phyloP scores from a whole-genome alignment of 2,888 invertebrate species.

The Callimorpha dominula region DNA sequence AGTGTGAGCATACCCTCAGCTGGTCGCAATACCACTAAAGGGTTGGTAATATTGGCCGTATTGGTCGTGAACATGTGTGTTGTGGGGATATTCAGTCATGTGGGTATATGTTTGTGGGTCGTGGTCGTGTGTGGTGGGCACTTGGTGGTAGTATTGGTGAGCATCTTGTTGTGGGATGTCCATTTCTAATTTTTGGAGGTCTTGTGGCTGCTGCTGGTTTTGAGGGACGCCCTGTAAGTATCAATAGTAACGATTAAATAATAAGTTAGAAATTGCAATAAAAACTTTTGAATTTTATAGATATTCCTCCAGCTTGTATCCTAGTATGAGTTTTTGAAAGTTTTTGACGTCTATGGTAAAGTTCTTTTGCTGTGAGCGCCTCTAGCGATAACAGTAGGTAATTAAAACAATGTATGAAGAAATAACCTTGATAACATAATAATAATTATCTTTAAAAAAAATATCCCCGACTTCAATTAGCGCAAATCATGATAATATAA shows the following conservation, averaged over 20 bases:
- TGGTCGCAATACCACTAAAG: constrained; percentile 65
- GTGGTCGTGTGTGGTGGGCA: constrained; percentile 30
- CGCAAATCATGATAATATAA: no score
- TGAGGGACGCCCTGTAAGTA: constrained; percentile 25
- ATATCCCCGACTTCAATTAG: no score
- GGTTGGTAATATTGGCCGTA: constrained; percentile 65
- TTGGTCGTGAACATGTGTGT: constrained; percentile 50
- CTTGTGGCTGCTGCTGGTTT: constrained; percentile 51
- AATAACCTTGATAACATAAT: no score
- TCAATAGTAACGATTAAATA: background rate
- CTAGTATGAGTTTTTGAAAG: no score
- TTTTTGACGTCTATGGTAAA: no score
- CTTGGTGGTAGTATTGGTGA: constrained; percentile 66
- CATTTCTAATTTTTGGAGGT: constrained; percentile 53
- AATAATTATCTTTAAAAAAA: no score
- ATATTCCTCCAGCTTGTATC: no score
- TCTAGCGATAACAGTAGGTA: no score
- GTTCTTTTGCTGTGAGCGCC: no score
- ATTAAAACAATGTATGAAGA: no score
- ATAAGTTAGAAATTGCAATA: background rate
- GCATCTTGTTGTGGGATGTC: constrained; percentile 52
- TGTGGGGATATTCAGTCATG: constrained; percentile 32
- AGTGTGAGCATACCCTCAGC: constrained; percentile 62
- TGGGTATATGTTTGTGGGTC: constrained; percentile 29
- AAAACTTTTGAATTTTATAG: no score